Percentiles rank a stretch among this genome's conserved stretches.
Conservation (phyloP, 2,797 vertebrate species). For the Sebastes trivittatus region DNA sequence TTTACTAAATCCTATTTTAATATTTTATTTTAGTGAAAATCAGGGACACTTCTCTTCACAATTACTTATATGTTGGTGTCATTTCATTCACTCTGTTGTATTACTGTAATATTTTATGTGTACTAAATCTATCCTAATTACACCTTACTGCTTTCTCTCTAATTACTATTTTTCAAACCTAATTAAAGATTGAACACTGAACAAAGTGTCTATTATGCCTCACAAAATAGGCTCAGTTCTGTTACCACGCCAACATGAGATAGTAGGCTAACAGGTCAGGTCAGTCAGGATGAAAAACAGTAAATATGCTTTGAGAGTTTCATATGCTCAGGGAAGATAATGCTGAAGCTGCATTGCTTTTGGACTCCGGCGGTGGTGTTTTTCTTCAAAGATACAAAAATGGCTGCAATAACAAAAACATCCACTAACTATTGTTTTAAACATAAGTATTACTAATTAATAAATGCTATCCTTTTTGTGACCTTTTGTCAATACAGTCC, state of each 20-base stretch:
- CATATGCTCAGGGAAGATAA: neutral
- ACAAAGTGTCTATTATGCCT: neutral
- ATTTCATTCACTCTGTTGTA: slow-evolving; percentile 22
- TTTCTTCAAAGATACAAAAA: neutral
- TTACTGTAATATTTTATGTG: slow-evolving; percentile 39
- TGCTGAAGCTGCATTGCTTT: neutral
- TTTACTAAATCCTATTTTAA: slow-evolving; percentile 27
- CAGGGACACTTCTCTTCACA: slow-evolving; percentile 2
- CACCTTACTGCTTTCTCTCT: slow-evolving; percentile 2
- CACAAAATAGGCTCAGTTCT: neutral
- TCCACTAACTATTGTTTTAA: neutral
- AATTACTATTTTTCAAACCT: slow-evolving; percentile 39
- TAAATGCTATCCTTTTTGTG: neutral
- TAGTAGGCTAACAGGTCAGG: neutral
- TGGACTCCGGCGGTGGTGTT: neutral
- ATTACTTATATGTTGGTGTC: slow-evolving; percentile 13
- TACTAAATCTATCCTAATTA: slow-evolving; percentile 45
- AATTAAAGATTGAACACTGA: slow-evolving; percentile 40
- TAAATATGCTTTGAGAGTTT: slow-evolving; percentile 1
- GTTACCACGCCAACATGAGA: slow-evolving; percentile 6
- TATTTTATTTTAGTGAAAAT: slow-evolving; percentile 17
- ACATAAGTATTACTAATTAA: neutral
- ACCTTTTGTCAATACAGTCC: neutral
- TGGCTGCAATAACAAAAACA: neutral
- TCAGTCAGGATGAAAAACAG: neutral